A percentile compares a stretch with the other conserved stretches of the same genome.
Evolutionary conservation across 1,140 invertebrate genomes (phyloP).

Genomic region (Polypedilum vanderplanki): DNA sequence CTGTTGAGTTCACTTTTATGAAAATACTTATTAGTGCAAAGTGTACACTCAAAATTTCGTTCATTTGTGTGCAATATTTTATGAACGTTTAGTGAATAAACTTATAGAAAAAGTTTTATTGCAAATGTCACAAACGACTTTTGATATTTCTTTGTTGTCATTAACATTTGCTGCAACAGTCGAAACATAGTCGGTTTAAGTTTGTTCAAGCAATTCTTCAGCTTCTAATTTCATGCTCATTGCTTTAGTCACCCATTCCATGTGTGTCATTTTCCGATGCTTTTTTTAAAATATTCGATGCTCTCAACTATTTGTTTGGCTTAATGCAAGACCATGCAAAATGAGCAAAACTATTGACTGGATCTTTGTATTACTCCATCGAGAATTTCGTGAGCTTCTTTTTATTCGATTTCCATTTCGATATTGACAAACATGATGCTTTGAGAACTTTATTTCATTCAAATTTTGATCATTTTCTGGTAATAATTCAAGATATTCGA

Average conservation of each 20-base stretch:
- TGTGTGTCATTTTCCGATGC: background rate
- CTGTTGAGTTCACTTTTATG: background rate
- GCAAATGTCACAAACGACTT: slow-evolving; percentile 34
- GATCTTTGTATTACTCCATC: background rate
- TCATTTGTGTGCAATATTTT: slow-evolving; percentile 42
- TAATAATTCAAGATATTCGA: no score
- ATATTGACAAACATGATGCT: background rate
- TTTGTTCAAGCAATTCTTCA: background rate
- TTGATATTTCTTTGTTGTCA: background rate
- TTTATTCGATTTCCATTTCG: background rate
- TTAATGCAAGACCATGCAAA: background rate
- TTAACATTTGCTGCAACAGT: background rate
- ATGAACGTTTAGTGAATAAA: slow-evolving; percentile 41
- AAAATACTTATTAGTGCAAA: slow-evolving; percentile 34
- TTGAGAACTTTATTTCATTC: background rate
- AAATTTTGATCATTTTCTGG: no score
- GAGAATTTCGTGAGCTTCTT: background rate
- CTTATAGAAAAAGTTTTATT: slow-evolving; percentile 41
- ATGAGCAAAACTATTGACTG: background rate
- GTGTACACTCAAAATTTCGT: slow-evolving; percentile 40
- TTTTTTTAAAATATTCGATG: background rate
- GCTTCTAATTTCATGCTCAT: background rate
- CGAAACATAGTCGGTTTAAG: background rate
- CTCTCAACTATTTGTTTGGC: background rate
- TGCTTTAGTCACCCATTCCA: background rate